These are phyloP conservation scores for Arenaria interpres DNA, from an alignment of 2,113 vertebrate species.

Conservation along the genomic window DNA sequence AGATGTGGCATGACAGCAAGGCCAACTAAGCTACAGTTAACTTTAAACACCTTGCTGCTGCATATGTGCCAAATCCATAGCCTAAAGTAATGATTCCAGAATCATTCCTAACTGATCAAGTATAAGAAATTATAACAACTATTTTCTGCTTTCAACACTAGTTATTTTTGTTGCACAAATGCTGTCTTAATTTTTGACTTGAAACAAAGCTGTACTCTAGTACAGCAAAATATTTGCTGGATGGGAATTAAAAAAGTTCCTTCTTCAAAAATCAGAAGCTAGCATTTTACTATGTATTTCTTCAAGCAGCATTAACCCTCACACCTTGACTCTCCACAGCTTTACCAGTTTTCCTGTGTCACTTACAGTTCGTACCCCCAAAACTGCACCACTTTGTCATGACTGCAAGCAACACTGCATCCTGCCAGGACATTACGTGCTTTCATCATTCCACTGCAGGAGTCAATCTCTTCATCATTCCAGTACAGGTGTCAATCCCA, in stretches of 20 bases:
- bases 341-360: neutral
- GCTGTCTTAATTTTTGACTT: neutral
- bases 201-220: neutral
- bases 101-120: neutral
- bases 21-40: neutral
- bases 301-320: neutral
- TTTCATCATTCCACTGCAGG: neutral
- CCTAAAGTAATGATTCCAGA: neutral
- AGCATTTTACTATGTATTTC: neutral
- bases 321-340: neutral
- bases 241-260: neutral
- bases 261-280: neutral
- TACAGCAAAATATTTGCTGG: neutral
- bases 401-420: neutral
- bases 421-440: neutral
- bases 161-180: neutral
- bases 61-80: neutral
- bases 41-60: neutral
- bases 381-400: neutral
- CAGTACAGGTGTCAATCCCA: neutral
- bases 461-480: neutral
- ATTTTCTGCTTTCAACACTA: neutral
- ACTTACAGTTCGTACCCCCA: neutral
- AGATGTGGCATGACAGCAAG: accelerated
- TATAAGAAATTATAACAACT: neutral